Conservation (phyloP, 2,888 invertebrate genomes). For the Hirtodrosophila duncani region DNA sequence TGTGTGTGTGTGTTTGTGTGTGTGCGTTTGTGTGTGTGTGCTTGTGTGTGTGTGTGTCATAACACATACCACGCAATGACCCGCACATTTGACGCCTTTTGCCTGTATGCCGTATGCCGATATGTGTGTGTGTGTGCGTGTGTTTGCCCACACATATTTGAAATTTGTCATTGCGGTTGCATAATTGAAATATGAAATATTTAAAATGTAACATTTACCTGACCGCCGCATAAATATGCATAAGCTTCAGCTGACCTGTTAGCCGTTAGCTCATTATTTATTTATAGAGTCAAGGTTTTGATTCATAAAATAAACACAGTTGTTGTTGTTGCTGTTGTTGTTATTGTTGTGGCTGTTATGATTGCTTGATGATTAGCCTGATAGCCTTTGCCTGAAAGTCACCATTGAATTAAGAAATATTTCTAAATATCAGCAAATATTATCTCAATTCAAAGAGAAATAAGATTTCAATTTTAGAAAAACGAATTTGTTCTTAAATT, state of each 20-base stretch:
- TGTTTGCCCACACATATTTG: conserved; percentile 17
- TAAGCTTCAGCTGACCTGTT: conserved; percentile 5
- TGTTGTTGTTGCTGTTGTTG: too few relatives aligned
- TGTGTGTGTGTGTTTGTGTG: conserved; percentile 7
- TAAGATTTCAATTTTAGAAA: too few relatives aligned
- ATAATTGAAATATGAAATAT: conserved; percentile 67
- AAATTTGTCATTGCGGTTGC: conserved; percentile 51
- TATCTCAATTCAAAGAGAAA: too few relatives aligned
- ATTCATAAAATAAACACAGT: too few relatives aligned
- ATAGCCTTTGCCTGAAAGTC: too few relatives aligned
- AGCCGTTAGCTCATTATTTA: conserved; percentile 1
- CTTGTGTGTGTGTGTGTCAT: conserved; percentile 14
- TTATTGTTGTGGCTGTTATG: too few relatives aligned
- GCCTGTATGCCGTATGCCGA: conserved; percentile 10
- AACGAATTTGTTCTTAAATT: too few relatives aligned
- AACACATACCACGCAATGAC: conserved; percentile 45
- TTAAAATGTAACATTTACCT: conserved; percentile 37
- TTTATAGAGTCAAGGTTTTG: conserved; percentile 2
- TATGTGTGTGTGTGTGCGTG: neutral
- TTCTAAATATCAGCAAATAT: too few relatives aligned
- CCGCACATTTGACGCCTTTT: conserved; percentile 31
- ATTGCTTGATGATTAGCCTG: too few relatives aligned
- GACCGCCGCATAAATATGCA: conserved; percentile 13
- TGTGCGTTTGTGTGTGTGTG: conserved; percentile 1
- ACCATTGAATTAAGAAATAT: too few relatives aligned